Evolutionary conservation across 2,113 vertebrate genomes (phyloP), one percentile per base, ranked within the genome.

Genomic region (Cynocephalus volans): DNA sequence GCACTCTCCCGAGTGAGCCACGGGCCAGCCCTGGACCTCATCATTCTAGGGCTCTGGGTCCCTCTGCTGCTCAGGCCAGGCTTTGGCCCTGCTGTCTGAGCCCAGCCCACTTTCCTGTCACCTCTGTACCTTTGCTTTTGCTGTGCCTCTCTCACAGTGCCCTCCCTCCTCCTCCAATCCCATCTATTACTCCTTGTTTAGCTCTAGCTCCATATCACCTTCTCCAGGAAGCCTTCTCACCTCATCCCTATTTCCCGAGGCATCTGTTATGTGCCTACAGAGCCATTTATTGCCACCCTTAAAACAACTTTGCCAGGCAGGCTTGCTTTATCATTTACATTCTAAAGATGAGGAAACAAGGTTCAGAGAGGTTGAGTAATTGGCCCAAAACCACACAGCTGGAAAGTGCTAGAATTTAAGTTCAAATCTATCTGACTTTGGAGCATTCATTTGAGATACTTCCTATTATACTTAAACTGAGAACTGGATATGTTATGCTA

Each of bases 311-410:
- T 65, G 28, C n/a, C 56, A 26, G 31, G 67, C 28, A 65, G 70
- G 31, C 31, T 56, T 41, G 65, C 50, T 75, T 41, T 88, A 56
- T 26, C 76, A 82, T 73, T 84, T 65, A 52, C 28, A 45, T 72
- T 87, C 75, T 91, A 36, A 36, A 72, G 65, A 41, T 50, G 90
- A 93, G 75, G 48, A 86, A 79, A 75, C 28, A 60, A 75, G 41
- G 23, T 21, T 17, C 69, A 73, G 83, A 92, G 36, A 73, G 60
- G 56, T 21, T 77, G 62, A 56, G 9, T 14, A 48, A 41, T 19
- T 73, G 54, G 36, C 79, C n/a, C 14, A 21, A 91, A 82, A 50
- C 50, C 92, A 84, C 24, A 28, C 8, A 33, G 33, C 81, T 88
- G 45, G 50, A 36, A 86, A 88, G 64, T 45, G 9, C 69, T 52